Conservation (phyloP, 1,140 invertebrate genomes). For the Rhopalosiphum padi region DNA sequence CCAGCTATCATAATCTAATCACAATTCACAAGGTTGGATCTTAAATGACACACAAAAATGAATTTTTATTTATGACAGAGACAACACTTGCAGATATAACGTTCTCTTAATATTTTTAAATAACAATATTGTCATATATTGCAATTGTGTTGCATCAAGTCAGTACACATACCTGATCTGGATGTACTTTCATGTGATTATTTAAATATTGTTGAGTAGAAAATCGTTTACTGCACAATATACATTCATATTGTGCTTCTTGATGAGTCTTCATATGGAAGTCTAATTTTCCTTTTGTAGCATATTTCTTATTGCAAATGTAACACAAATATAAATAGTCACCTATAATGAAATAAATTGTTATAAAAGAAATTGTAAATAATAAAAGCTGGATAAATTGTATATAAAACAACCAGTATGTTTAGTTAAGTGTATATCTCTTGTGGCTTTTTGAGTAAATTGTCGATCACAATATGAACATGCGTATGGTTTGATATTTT, state of each 20-base stretch:
- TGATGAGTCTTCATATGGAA: conserved; percentile 57
- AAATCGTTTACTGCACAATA: conserved; percentile 33
- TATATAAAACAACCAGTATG: conserved; percentile 34
- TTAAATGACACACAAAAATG: no score
- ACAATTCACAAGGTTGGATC: no score
- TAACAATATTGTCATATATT: neutral
- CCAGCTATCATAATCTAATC: no score
- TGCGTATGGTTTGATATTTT: conserved; percentile 48
- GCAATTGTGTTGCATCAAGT: neutral
- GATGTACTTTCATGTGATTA: conserved; percentile 51
- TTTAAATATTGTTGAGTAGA: conserved; percentile 48
- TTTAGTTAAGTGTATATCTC: conserved; percentile 37
- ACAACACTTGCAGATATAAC: no score
- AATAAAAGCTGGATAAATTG: neutral
- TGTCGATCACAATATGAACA: conserved; percentile 49
- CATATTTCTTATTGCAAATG: conserved; percentile 49
- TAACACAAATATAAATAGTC: conserved; percentile 40
- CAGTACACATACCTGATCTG: conserved; percentile 9
- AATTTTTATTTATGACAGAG: no score
- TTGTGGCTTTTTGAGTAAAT: conserved; percentile 54
- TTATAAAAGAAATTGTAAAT: neutral
- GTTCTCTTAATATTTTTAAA: neutral
- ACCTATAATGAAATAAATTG: neutral
- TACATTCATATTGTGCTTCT: conserved; percentile 32
- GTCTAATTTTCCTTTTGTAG: conserved; percentile 57